These are phyloP conservation scores for Seriola rivoliana DNA, from an alignment of 2,113 vertebrate genomes.

Conservation along the genomic window DNA sequence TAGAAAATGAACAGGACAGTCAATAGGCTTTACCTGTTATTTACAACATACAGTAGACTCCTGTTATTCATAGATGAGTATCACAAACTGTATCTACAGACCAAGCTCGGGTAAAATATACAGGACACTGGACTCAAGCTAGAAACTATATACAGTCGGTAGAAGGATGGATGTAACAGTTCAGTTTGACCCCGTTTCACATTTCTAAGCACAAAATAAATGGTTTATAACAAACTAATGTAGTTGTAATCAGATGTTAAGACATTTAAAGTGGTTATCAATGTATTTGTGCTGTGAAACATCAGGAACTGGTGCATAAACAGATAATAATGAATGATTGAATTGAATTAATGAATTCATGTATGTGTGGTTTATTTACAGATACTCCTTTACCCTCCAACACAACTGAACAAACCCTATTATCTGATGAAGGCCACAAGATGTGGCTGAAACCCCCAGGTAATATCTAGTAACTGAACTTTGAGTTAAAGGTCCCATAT, in stretches of 20 bases:
- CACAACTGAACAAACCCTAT: not conserved
- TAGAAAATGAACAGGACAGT: slow-evolving; percentile 50
- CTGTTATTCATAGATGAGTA: slow-evolving; percentile 18
- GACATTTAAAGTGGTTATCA: not conserved
- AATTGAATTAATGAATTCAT: too few relatives aligned
- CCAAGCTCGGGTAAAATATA: slow-evolving; percentile 8
- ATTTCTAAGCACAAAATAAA: not conserved
- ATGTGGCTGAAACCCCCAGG: too few relatives aligned
- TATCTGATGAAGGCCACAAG: not conserved
- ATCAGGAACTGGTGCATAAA: not conserved
- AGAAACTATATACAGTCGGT: slow-evolving; percentile 31
- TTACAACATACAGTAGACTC: slow-evolving; percentile 30
- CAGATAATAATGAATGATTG: too few relatives aligned
- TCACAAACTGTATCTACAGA: slow-evolving; percentile 53
- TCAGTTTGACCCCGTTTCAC: not conserved
- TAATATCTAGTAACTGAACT: too few relatives aligned
- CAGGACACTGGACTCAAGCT: slow-evolving; percentile 7
- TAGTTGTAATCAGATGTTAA: not conserved
- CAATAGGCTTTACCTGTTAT: slow-evolving; percentile 22
- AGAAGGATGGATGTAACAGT: not conserved
- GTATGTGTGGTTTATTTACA: too few relatives aligned
- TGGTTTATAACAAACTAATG: slow-evolving; percentile 4
- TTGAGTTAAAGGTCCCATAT: too few relatives aligned
- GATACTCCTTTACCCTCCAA: too few relatives aligned
- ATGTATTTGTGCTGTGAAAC: slow-evolving; percentile 2